Conservation (phyloP, 2,797 vertebrate genomes). For the Eidolon dupreanum region DNA sequence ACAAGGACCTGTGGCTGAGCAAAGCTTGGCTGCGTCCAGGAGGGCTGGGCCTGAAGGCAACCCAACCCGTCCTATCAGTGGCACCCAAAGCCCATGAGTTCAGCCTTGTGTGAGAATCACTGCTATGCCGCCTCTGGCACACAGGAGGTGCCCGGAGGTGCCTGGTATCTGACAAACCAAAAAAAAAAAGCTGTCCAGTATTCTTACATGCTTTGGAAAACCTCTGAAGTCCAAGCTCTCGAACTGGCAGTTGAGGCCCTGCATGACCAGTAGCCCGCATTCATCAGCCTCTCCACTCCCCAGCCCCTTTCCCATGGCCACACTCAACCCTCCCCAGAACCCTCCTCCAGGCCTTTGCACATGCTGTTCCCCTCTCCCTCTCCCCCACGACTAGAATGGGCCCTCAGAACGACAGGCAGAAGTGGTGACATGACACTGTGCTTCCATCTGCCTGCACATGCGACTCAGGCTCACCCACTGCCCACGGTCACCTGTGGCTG, state of each 20-base stretch:
- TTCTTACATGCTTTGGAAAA: neutral
- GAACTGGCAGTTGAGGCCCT: too few relatives aligned
- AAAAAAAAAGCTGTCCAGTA: neutral
- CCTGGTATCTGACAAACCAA: neutral
- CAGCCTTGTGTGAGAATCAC: neutral
- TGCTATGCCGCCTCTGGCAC: neutral
- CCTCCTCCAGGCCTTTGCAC: neutral
- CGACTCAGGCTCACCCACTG: neutral
- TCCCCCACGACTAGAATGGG: neutral
- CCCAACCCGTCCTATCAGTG: neutral
- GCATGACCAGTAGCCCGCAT: neutral
- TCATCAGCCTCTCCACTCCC: neutral
- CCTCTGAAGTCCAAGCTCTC: neutral
- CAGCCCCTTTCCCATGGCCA: neutral
- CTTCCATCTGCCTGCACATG: neutral
- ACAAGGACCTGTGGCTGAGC: neutral
- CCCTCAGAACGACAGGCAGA: neutral
- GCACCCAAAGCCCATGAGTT: neutral
- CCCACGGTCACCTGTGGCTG: neutral
- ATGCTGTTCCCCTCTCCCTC: neutral
- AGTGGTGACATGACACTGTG: rapidly evolving
- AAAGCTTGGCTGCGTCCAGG: neutral
- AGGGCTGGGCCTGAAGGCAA: neutral
- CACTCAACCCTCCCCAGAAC: rapidly evolving
- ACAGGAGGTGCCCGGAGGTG: neutral